Conservation (phyloP, 2,797 vertebrate species). For the Tarsius wallacei region DNA sequence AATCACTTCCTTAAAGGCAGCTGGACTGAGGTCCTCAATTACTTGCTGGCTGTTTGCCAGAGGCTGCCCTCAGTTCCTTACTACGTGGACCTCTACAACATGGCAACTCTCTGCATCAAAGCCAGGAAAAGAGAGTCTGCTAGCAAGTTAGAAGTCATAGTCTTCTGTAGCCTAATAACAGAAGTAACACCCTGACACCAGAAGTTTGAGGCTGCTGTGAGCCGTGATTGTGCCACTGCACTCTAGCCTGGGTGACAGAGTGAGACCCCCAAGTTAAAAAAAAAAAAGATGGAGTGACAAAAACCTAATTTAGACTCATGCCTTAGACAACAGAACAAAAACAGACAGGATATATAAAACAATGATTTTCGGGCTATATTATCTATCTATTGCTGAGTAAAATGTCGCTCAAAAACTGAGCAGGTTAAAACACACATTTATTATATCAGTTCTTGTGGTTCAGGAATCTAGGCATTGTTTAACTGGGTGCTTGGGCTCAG, state of each 20-base stretch:
- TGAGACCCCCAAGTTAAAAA: too few species aligned
- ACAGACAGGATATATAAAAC: neutral
- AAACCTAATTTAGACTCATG: neutral
- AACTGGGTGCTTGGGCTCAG: neutral
- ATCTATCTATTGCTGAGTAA: neutral
- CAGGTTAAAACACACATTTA: neutral
- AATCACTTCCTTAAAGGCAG: neutral
- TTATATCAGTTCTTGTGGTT: neutral
- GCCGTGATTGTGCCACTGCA: too few species aligned
- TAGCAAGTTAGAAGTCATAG: neutral
- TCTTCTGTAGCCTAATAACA: neutral
- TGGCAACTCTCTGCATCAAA: neutral
- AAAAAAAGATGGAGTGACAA: neutral
- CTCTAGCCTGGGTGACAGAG: too few species aligned
- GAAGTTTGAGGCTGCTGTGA: too few species aligned
- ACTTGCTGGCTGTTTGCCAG: neutral
- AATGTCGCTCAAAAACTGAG: neutral
- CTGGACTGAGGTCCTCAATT: neutral
- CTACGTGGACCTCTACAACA: neutral
- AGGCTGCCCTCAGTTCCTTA: neutral
- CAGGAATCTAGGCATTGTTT: neutral
- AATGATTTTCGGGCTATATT: neutral
- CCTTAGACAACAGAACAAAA: conserved; percentile 22
- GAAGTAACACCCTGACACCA: neutral
- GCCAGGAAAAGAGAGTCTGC: neutral